These are phyloP conservation scores for Spondyliosoma cantharus DNA, from an alignment of 2,797 vertebrate genomes.

Conservation along the genomic window DNA sequence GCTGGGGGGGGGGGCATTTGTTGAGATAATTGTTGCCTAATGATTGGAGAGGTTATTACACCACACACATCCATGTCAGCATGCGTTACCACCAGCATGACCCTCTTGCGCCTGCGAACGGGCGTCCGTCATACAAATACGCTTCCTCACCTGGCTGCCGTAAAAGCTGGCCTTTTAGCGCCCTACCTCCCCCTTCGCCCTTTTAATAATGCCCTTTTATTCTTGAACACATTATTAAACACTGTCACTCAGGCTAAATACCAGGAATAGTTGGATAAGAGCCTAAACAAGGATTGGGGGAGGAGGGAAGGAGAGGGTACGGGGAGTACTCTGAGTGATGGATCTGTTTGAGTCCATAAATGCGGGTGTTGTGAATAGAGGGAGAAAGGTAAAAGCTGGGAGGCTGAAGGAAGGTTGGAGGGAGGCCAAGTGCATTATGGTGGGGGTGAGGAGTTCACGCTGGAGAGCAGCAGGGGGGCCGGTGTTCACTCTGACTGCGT, in stretches of 20 bases:
- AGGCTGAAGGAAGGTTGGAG: slow-evolving; percentile 73
- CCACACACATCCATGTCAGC: slow-evolving; percentile 16
- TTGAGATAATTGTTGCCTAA: slow-evolving; percentile 50
- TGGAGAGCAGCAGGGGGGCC: slow-evolving; percentile 58
- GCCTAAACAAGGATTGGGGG: slow-evolving; percentile 61
- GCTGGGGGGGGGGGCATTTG: slow-evolving; percentile 8
- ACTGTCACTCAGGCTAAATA: slow-evolving; percentile 85
- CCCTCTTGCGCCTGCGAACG: slow-evolving; percentile 6
- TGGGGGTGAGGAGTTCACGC: slow-evolving; percentile 79
- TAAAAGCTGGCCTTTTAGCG: slow-evolving; percentile 65
- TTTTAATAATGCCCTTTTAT: slow-evolving; percentile 79
- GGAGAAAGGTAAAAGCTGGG: slow-evolving; percentile 71
- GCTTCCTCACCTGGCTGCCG: slow-evolving; percentile 61
- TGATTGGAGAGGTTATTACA: slow-evolving; percentile 54
- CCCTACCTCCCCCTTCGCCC: slow-evolving; percentile 35
- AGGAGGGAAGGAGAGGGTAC: slow-evolving; percentile 15
- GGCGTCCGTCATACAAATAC: slow-evolving; percentile 8
- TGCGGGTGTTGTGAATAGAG: slow-evolving; percentile 70
- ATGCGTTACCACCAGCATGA: slow-evolving; percentile 6
- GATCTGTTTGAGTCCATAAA: slow-evolving; percentile 75
- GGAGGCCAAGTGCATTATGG: slow-evolving; percentile 75
- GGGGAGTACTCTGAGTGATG: slow-evolving; percentile 72
- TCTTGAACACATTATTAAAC: slow-evolving; percentile 84
- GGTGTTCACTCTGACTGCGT: slow-evolving; percentile 49
- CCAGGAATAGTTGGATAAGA: slow-evolving; percentile 81